Evolutionary conservation across 2,797 vertebrate species (phyloP), one percentile per base, ranked within the genome.

Genomic region (Poeciliopsis paucimaculata): DNA sequence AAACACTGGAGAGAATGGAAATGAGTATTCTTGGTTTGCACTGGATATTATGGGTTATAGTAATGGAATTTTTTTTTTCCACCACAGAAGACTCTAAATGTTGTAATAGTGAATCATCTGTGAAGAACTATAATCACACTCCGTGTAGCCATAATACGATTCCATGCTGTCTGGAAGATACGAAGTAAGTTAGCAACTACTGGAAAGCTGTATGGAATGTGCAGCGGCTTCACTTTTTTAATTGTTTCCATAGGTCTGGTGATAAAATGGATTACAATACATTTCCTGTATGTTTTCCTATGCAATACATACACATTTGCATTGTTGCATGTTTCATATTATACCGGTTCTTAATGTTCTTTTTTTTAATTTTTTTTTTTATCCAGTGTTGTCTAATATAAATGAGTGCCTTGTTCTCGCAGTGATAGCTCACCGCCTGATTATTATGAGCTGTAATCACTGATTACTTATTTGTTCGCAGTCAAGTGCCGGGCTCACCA

Each of bases 381-480:
- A 64, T 36, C 43, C 0, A 2, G 79, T 34, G 36, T 73, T 75
- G 51, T 89, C 53, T 79, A 2, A 81, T 51, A 49, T 45, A 79
- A 5, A 51, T 20, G 68, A 89, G 81, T 39, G 55, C n/a, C 82
- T 89, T 57, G 12, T 62, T 83, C 77, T 82, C 49, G 2, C 68
- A 6, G 18, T 23, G 78, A 45, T 80, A 53, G 86, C 82, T 82
- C 76, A n/a, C 43, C 9, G 43, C 47, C 81, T 84, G 78, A 82
- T 87, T 80, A 79, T 87, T 88, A 75, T 87, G 85, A 92, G 83
- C 55, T 49, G 23, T 86, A 80, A 83, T 90, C 86, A 79, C 89
- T 87, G 88, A 91, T 90, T 93, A 86, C 86, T 88, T 92, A 85
- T 91, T 92, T 92, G 86, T 89, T 86, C 83, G 77, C 81, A n/a